Base-by-base conservation (phyloP, 2,797 vertebrate species). In the Chelmon rostratus region DNA sequence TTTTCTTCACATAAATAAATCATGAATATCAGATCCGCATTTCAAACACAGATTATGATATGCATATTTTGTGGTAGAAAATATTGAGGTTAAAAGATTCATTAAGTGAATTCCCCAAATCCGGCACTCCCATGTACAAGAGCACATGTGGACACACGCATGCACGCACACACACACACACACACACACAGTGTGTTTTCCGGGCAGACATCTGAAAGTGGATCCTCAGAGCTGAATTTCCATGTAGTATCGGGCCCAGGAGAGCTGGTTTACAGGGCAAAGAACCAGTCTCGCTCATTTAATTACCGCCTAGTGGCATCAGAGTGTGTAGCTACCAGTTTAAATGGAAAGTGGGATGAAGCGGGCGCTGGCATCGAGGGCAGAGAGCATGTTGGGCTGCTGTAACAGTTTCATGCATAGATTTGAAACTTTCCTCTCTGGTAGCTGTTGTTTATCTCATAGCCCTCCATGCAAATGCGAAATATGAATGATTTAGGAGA, bases 231-330 rank as follows among this genome's bases (percentile, higher is more conserved):
- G 83, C 86, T 87, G 89, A 85, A 85, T 85, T 87, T 93, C 84
- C 87, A 84, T 93, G 91, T 91, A 85, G 85, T 79, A 83, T 87
- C 77, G 68, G 81, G 66, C 92, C 92, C 92, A 49, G 77, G 89
- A 93, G 94, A 93, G 85, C 80, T 80, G 81, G 85, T 93, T 92
- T 91, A 92, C 91, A 91, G 91, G 90, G 84, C 86, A 84, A 72
- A 89, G 86, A 92, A 91, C 83, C 90, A 88, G 92, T 56, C 84
- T 68, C 69, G 87, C 86, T 92, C 86, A 89, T 93, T 92, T 91
- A 94, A 93, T 93, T 91, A 91, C 88, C 71, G 78, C 83, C 90
- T 84, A 88, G 89, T 70, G 76, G 82, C 89, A 90, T 91, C 90
- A 87, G 84, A 88, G 86, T 84, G 82, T 84, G 89, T 68, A 89